A percentile compares a stretch with the other conserved stretches of the same genome.
Evolutionary conservation across 2,888 invertebrate species (phyloP).

Genomic region (Habroteleia sp.): DNA sequence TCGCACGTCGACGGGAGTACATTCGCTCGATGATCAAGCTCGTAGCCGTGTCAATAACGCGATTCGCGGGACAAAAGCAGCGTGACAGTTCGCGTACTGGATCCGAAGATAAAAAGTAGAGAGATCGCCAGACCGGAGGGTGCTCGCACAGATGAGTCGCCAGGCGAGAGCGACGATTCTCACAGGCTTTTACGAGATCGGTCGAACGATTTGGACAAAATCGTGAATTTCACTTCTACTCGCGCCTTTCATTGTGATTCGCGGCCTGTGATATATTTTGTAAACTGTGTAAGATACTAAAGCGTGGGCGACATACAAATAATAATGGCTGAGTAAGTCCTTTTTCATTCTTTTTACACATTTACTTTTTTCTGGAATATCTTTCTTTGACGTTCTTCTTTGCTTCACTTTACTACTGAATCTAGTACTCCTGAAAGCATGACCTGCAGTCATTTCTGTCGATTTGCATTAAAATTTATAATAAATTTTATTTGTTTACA

Average conservation of each 20-base stretch:
- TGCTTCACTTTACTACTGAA: no score
- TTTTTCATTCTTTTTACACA: not conserved
- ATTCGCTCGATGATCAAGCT: slow-evolving; percentile 67
- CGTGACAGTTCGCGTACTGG: slow-evolving; percentile 33
- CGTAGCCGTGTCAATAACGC: slow-evolving; percentile 41
- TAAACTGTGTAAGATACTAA: slow-evolving; percentile 33
- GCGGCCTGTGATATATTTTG: slow-evolving; percentile 42
- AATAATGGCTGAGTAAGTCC: slow-evolving; percentile 45
- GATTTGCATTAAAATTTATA: no score
- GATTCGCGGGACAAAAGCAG: slow-evolving; percentile 34
- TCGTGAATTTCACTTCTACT: slow-evolving; percentile 27
- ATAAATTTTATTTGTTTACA: no score
- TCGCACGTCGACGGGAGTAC: slow-evolving; percentile 67
- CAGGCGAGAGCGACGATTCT: slow-evolving; percentile 68
- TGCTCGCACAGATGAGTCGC: slow-evolving; percentile 67
- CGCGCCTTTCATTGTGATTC: slow-evolving; percentile 25
- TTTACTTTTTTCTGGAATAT: no score
- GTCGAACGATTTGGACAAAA: slow-evolving; percentile 67
- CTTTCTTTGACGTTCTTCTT: no score
- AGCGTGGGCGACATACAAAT: slow-evolving; percentile 14
- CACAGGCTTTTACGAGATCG: slow-evolving; percentile 69
- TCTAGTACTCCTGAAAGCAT: no score
- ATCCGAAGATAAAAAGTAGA: slow-evolving; percentile 4
- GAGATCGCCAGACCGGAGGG: slow-evolving; percentile 22
- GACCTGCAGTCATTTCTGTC: no score